Conservation (phyloP, 2,888 invertebrate species). For the Leucozona laternaria region DNA sequence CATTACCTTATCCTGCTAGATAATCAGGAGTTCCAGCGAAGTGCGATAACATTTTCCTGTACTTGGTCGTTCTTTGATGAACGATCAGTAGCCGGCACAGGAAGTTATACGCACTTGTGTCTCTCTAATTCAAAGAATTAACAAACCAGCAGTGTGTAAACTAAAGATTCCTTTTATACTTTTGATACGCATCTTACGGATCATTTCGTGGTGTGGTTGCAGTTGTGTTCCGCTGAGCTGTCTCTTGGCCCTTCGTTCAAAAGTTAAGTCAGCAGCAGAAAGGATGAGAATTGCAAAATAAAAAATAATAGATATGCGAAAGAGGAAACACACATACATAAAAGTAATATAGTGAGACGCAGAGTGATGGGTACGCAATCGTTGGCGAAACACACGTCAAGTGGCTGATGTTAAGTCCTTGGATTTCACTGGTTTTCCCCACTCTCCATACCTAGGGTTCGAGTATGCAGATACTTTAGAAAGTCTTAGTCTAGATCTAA, state of each 20-base stretch:
- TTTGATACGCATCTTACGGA: conserved; percentile 41
- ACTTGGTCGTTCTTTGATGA: conserved; percentile 27
- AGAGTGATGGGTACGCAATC: conserved; percentile 28
- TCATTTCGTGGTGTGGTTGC: not conserved
- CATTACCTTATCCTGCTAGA: conserved; percentile 10
- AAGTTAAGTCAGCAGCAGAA: not conserved
- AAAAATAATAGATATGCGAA: conserved; percentile 33
- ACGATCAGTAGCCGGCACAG: conserved; percentile 25
- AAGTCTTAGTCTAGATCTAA: conserved; percentile 59
- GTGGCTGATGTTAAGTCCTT: conserved; percentile 40
- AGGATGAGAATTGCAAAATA: conserved; percentile 36
- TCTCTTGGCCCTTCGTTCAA: not conserved
- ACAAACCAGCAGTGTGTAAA: not conserved
- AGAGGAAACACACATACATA: conserved; percentile 34
- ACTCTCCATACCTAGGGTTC: conserved; percentile 22
- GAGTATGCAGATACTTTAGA: conserved; percentile 55
- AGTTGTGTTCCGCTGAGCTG: not conserved
- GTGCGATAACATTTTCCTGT: not conserved
- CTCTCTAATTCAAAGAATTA: conserved; percentile 35
- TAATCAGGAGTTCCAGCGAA: conserved; percentile 5
- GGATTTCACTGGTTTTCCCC: conserved; percentile 31
- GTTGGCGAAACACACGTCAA: conserved; percentile 35
- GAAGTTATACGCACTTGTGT: conserved; percentile 60
- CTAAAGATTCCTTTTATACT: conserved; percentile 29
- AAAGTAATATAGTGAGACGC: conserved; percentile 12